Conservation (phyloP, 2,888 invertebrate species). For the Drosophila testacea region DNA sequence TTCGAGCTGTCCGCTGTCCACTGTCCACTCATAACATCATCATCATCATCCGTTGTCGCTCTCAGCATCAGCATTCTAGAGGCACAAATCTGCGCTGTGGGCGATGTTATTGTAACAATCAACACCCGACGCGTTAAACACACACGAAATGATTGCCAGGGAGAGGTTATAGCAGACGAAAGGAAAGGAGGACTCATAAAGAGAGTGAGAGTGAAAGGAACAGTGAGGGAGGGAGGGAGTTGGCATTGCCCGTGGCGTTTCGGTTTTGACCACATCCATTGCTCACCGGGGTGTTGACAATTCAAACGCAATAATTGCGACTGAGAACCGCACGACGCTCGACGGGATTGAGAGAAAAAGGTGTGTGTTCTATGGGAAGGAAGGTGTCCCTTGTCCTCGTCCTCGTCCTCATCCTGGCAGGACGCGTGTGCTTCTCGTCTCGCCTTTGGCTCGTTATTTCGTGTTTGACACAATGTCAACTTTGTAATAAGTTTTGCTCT, state of each 20-base stretch:
- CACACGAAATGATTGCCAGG: slow-evolving; percentile 62
- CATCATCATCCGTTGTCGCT: slow-evolving; percentile 23
- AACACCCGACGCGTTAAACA: slow-evolving; percentile 76
- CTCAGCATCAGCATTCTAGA: slow-evolving; percentile 50
- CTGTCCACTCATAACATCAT: slow-evolving; percentile 35
- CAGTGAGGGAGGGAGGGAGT: slow-evolving; percentile 5
- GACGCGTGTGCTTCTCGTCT: slow-evolving; percentile 48
- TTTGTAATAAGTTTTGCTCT: slow-evolving; percentile 78
- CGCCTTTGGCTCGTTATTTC: slow-evolving; percentile 70
- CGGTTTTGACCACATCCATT: slow-evolving; percentile 67
- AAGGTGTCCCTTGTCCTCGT: slow-evolving; percentile 15
- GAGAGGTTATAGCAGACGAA: not conserved
- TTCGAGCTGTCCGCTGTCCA: slow-evolving; percentile 37
- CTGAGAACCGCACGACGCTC: slow-evolving; percentile 65
- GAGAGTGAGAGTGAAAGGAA: not conserved
- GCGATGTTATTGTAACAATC: slow-evolving; percentile 80
- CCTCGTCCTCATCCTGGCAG: not conserved
- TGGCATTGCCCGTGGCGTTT: slow-evolving; percentile 66
- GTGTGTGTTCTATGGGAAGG: slow-evolving; percentile 31
- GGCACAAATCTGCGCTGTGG: slow-evolving; percentile 77
- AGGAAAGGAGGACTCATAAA: not conserved
- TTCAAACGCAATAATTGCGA: slow-evolving; percentile 82
- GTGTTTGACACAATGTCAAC: slow-evolving; percentile 81
- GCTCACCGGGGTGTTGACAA: slow-evolving; percentile 78
- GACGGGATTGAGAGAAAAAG: slow-evolving; percentile 60